Base-by-base conservation (phyloP, 2,888 invertebrate genomes). In the Oegoconia quadripuncta region DNA sequence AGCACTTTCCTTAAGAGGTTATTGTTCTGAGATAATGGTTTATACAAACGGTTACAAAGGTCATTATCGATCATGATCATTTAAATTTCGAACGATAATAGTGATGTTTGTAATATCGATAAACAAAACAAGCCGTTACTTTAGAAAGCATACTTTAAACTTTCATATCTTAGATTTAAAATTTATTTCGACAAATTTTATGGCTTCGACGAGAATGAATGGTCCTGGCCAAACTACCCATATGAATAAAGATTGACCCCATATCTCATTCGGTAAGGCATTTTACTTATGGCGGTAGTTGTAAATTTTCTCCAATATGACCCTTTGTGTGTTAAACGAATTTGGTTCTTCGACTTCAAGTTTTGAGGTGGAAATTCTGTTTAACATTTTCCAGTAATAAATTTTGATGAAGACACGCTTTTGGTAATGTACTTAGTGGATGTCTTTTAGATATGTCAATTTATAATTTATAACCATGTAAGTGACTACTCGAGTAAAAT, bases 161-260 rank as follows among this genome's bases (percentile, higher is more conserved):
- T 4, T 5, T 7, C 25, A 13, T 27, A 27, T 13, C 13, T 27
- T 23, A n/a, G 9, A 17, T 32, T 26, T 11, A 33, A n/a, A 33
- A 59, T 59, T 69, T 56, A 61, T 64, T 69, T 63, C 66, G 73
- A 74, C 75, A 75, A 74, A 74, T 75, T 69, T 62, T 55, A 67
- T 55, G 57, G 52, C 46, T 63, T 49, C 51, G n/a, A 55, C 58
- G 26, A 42, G 39, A 52, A 59, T 50, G 49, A 57, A 65, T 67
- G 58, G 56, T 46, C 17, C 15, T 29, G 28, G 15, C 36, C 26
- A 37, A 22, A 44, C 42, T 17, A 22, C 17, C 41, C 43, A 50
- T 39, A 42, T 43, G 43, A 43, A 46, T 46, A 39, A 41, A 46
- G 39, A 46, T 42, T 37, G 42, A 34, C 34, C 37, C 35, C 41